These are phyloP conservation scores for Bos javanicus DNA, from an alignment of 2,113 vertebrate species.

Conservation along the genomic window DNA sequence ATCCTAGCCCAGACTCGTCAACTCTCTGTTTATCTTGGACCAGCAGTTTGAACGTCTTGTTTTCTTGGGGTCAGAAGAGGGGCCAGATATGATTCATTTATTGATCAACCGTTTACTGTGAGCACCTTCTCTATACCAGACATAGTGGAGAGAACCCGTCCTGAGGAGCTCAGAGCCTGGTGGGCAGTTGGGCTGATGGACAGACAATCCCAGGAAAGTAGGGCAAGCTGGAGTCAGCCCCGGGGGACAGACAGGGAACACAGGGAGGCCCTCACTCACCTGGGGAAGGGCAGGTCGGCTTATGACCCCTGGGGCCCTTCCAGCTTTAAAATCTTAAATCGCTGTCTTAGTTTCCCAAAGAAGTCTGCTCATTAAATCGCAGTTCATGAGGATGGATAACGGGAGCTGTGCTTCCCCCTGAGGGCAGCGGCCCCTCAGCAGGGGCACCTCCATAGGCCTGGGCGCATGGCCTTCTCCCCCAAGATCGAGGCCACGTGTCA, in stretches of 20 bases:
- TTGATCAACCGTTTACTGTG: background rate
- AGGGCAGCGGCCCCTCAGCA: accelerated
- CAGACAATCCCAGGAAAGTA: accelerated
- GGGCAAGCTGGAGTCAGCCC: background rate
- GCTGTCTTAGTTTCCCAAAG: background rate
- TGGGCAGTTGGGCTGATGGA: background rate
- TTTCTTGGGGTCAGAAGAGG: background rate
- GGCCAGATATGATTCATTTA: background rate
- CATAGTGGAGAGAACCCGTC: background rate
- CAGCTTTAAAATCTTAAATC: background rate
- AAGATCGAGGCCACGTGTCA: background rate
- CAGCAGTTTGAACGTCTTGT: background rate
- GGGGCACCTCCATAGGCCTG: accelerated
- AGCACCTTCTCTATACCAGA: background rate
- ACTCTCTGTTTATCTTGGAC: background rate
- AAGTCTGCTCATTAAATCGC: background rate
- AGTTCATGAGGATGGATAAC: accelerated
- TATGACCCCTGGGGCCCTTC: no score
- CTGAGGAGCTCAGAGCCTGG: background rate
- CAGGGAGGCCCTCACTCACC: background rate
- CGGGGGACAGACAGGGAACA: background rate
- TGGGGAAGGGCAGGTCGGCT: background rate
- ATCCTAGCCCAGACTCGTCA: accelerated
- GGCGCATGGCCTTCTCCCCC: background rate
- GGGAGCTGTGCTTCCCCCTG: background rate